Evolutionary conservation across 2,113 vertebrate species (phyloP).

Genomic region (Thalassoma bifasciatum): DNA sequence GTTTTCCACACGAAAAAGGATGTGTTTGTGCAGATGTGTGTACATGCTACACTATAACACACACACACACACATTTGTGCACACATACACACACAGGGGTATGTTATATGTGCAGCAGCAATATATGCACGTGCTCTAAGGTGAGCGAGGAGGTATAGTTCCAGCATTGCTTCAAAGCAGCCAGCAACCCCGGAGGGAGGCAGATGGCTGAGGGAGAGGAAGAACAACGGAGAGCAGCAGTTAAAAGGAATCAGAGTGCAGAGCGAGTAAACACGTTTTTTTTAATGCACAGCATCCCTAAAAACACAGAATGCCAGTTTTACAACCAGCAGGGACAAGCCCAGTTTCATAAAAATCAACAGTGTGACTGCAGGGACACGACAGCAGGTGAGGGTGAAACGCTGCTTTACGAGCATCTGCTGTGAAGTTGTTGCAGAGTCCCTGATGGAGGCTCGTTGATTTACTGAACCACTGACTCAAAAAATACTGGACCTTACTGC

Average conservation of each 20-base stretch:
- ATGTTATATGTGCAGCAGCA: constrained; percentile 13
- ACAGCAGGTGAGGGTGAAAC: constrained; percentile 10
- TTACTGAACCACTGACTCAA: constrained; percentile 32
- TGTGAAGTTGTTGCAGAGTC: constrained; percentile 10
- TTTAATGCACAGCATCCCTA: constrained; percentile 1
- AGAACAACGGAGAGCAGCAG: constrained; percentile 64
- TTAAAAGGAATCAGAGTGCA: constrained; percentile 53
- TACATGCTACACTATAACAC: not conserved
- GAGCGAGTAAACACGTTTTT: constrained; percentile 28
- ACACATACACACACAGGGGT: not conserved
- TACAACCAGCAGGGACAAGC: constrained; percentile 29
- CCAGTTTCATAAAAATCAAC: constrained; percentile 26
- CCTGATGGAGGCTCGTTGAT: constrained; percentile 28
- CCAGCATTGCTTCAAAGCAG: constrained; percentile 55
- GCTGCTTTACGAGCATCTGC: constrained; percentile 19
- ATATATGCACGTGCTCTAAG: constrained; percentile 29
- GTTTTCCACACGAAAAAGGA: not conserved
- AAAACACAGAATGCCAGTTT: constrained; percentile 7
- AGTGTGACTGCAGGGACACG: constrained; percentile 32
- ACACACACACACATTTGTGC: no score
- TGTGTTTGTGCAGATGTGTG: not conserved
- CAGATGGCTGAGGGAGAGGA: constrained; percentile 66
- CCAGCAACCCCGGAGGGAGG: constrained; percentile 56
- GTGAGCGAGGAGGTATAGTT: constrained; percentile 39
- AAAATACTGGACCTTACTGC: constrained; percentile 5